Base-by-base conservation (phyloP, 2,888 invertebrate genomes). In the Mesochorus sp. region DNA sequence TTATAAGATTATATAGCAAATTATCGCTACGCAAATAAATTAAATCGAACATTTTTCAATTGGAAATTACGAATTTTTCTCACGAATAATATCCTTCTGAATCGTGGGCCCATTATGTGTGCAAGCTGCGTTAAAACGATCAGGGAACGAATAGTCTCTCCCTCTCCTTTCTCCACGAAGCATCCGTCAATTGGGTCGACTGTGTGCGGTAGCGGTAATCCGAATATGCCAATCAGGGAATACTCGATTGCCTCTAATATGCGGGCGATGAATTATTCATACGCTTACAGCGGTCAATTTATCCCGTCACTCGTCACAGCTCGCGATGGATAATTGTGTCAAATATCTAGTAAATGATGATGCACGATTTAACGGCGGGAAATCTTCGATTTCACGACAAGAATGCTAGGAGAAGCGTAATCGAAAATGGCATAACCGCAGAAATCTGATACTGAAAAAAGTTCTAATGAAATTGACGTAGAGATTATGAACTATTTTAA, bases 231-330 rank as follows among this genome's bases (percentile, higher is more conserved):
- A 80, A 80, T 80, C 79, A 70, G 66, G n/a, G 73, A 70, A 62
- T 74, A 81, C 79, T 67, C 74, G 79, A 79, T 79, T 76, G 76
- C 67, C 73, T 81, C 76, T 79, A 79, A 76, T 81, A 67, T 72
- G 71, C 70, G 78, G 74, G 64, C 67, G 53, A 81, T 79, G 73
- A 72, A 79, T 79, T 81, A 81, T 81, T 76, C 79, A 79, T 74
- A 71, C 55, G 47, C 70, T 62, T 79, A 62, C 66, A 76, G 42
- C 71, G 79, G 79, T 74, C 76, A 81, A 81, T 81, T 81, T 74
- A 80, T 79, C 79, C 70, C 74, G 76, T 79, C 79, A 80, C 59
- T 79, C 79, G 79, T 74, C 76, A 74, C 71, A 51, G 61, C 49
- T 49, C 49, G 59, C 57, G 61, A 44, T 55, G 19, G 70, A 74